Evolutionary conservation across 2,113 vertebrate genomes (phyloP).

Genomic region (Maylandia zebra): DNA sequence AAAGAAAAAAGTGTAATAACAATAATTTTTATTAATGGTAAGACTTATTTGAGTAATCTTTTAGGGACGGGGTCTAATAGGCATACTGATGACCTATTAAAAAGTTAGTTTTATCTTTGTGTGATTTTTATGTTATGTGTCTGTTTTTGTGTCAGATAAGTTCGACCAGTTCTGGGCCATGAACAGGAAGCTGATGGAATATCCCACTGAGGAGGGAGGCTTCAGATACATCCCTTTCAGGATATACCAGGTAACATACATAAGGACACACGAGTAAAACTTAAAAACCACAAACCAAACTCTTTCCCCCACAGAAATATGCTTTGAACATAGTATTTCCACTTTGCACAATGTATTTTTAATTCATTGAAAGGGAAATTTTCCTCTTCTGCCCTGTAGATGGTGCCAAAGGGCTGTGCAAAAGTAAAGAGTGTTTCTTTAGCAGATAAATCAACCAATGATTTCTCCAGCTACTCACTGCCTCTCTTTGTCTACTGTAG

Average conservation of each 20-base stretch:
- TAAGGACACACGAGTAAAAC: not conserved
- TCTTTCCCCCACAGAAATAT: not conserved
- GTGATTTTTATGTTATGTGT: not conserved
- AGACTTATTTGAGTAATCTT: not conserved
- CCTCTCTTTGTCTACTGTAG: not conserved
- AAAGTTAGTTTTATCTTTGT: not conserved
- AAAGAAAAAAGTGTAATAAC: not conserved
- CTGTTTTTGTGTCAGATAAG: constrained; percentile 77
- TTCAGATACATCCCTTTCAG: constrained; percentile 98
- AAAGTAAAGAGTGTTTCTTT: not conserved
- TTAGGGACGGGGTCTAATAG: not conserved
- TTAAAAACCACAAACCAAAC: not conserved
- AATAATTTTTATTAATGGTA: not conserved
- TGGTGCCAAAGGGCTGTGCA: constrained; percentile 22
- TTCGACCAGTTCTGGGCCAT: constrained; percentile 99
- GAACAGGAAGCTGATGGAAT: constrained; percentile 99
- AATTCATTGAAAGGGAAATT: not conserved
- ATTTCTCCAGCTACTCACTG: not conserved
- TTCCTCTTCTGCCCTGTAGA: constrained; percentile 2
- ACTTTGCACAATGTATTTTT: not conserved
- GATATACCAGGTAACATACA: constrained; percentile 87
- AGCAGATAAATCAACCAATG: not conserved
- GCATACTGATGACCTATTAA: not conserved
- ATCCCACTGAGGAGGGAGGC: constrained; percentile 87
- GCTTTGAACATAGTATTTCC: not conserved